Conservation (phyloP, 2,797 vertebrate genomes). For the Clarias fuscus region DNA sequence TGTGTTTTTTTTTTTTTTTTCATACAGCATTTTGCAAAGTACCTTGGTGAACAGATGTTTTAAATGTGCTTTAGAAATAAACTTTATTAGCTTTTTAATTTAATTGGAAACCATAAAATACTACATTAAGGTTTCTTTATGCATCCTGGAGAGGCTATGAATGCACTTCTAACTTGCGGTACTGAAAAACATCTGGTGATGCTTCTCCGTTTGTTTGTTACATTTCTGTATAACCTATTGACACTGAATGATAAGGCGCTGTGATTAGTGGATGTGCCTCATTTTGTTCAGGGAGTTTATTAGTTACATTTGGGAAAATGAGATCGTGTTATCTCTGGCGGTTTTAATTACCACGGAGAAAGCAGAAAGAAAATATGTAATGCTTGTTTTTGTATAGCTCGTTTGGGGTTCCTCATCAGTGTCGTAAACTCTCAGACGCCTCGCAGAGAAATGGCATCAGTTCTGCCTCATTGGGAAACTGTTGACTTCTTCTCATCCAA, state of each 20-base stretch:
- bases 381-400: conserved; percentile 16
- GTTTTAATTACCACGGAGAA: conserved; percentile 1
- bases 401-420: conserved; percentile 6
- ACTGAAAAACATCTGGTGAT: neutral
- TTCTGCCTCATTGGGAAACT: conserved; percentile 26
- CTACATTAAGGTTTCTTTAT: no score
- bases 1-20: neutral
- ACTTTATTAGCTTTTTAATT: neutral
- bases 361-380: neutral
- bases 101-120: neutral
- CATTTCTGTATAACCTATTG: neutral
- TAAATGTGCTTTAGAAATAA: neutral
- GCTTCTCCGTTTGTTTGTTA: no score
- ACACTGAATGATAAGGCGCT: neutral
- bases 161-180: neutral
- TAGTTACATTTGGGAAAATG: conserved; percentile 7
- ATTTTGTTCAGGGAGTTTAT: conserved; percentile 1
- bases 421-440: conserved; percentile 10
- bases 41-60: conserved; percentile 5
- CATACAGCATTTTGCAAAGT: neutral
- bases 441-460: neutral
- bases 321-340: neutral
- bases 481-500: conserved; percentile 32
- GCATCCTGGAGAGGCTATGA: neutral
- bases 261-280: neutral